Percentiles rank a stretch among this genome's conserved stretches.
phyloP scores from a whole-genome alignment of 2,888 invertebrate species.

The Epistrophella euchroma region DNA sequence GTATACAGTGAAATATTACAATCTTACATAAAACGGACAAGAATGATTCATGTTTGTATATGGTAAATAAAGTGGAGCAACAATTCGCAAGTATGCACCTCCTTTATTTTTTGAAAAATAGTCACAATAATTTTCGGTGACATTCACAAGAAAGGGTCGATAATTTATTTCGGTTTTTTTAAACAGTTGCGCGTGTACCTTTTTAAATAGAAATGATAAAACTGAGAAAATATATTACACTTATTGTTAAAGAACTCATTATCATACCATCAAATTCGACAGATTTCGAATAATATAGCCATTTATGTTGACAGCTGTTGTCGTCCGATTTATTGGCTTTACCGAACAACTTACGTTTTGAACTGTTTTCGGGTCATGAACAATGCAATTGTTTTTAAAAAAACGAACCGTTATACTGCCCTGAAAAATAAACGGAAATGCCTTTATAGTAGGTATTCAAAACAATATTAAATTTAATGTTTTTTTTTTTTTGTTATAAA shows the following conservation, averaged over 20 bases:
- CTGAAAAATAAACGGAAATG: not conserved
- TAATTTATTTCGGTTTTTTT: constrained; percentile 8
- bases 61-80: constrained; percentile 21
- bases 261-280: constrained; percentile 18
- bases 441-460: too few species aligned
- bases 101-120: constrained; percentile 33
- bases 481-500: too few species aligned
- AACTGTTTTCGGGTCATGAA: constrained; percentile 11
- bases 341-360: constrained; percentile 20
- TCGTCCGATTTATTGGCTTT: constrained; percentile 35
- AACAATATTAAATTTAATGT: too few species aligned
- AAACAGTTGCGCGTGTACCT: constrained; percentile 31
- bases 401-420: not conserved
- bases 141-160: constrained; percentile 25
- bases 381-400: constrained; percentile 4
- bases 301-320: constrained; percentile 27
- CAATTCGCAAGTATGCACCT: constrained; percentile 2
- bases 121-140: constrained; percentile 39
- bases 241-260: not conserved
- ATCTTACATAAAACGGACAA: constrained; percentile 49
- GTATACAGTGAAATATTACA: not conserved
- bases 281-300: constrained; percentile 11
- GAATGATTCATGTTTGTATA: constrained; percentile 52
- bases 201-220: not conserved
- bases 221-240: not conserved